Evolutionary conservation across 2,888 invertebrate species (phyloP), one percentile per base, ranked within the genome.

Genomic region (Lepidochitona cinerea): DNA sequence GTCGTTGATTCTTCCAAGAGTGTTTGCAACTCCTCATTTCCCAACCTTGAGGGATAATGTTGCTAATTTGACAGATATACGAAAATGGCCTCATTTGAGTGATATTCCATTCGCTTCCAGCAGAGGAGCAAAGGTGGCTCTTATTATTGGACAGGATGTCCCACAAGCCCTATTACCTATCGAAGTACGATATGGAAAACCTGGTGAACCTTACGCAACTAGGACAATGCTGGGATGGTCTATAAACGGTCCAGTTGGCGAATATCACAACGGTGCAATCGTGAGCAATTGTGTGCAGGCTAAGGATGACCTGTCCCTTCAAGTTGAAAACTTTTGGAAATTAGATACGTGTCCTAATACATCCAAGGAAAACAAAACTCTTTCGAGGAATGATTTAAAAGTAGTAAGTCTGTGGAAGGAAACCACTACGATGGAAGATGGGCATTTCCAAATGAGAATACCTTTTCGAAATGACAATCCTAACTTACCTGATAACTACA

Each of bases 301-400:
- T 12, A 6, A 96, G 95, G 70, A 97, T 92, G 9, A 97, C 96
- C 64, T 95, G 94, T 76, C 97, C 95, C 91, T 96, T 96, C 83
- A 97, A 92, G 29, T 95, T 93, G 90, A 87, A 96, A 94, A 70
- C 95, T 70, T 74, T 29, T 76, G 74, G 71, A 53, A 76, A 33
- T 9, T 76, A 23, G 76, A 76, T 2, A 37, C 37, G 18, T 26
- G 37, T 33, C n/a, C 23, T 14, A 14, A n/a, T 92, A 91, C 97
- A 97, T 80, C 97, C 95, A 68, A 26, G 12, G 7, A 95, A 91
- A 52, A 96, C 92, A 75, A 95, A 95, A 69, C 95, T 93, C 90
- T 95, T 95, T 67, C 96, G 96, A 87, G 97, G 96, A 73, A 95
- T 89, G 74, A 75, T 37, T 54, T 59, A 32, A 54, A 18, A 26